Evolutionary conservation across 2,888 invertebrate genomes (phyloP).

Genomic region (Corythucha ciliata): DNA sequence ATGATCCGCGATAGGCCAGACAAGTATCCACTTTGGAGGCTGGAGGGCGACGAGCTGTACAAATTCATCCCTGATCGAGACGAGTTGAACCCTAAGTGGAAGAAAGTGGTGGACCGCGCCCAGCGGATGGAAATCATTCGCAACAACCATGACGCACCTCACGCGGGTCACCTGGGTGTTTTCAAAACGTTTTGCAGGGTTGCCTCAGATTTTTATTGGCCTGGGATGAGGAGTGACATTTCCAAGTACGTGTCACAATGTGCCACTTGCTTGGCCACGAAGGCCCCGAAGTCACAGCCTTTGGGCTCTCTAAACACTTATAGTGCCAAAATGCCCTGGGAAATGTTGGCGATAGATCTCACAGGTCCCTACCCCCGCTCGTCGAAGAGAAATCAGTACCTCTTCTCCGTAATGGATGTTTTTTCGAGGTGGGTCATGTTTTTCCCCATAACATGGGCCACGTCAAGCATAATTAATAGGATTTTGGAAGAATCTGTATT

Average conservation of each 20-base stretch:
- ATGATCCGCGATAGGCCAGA: constrained; percentile 3
- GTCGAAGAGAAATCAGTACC: constrained; percentile 22
- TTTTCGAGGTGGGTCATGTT: constrained; percentile 35
- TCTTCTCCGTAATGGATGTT: constrained; percentile 36
- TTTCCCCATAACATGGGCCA: constrained; percentile 29
- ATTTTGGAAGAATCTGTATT: constrained; percentile 24
- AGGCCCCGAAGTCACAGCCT: constrained; percentile 15
- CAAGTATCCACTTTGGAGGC: constrained; percentile 8
- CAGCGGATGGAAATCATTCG: not conserved
- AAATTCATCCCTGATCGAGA: not conserved
- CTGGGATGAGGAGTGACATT: constrained; percentile 30
- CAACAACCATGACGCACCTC: not conserved
- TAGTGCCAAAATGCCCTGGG: constrained; percentile 25
- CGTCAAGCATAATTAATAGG: constrained; percentile 20
- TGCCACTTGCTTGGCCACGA: constrained; percentile 26
- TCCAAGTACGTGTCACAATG: constrained; percentile 28
- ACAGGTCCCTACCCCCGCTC: constrained; percentile 27
- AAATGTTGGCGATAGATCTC: constrained; percentile 28
- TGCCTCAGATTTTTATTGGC: constrained; percentile 32
- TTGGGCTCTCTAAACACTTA: not conserved
- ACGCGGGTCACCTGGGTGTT: constrained; percentile 30
- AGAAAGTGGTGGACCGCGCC: not conserved
- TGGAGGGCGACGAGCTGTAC: not conserved
- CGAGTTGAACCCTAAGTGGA: not conserved
- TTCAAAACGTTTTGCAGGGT: constrained; percentile 27